Percentiles rank a stretch among this genome's conserved stretches.
phyloP scores from a whole-genome alignment of 2,888 invertebrate genomes.

The Athalia circularis region DNA sequence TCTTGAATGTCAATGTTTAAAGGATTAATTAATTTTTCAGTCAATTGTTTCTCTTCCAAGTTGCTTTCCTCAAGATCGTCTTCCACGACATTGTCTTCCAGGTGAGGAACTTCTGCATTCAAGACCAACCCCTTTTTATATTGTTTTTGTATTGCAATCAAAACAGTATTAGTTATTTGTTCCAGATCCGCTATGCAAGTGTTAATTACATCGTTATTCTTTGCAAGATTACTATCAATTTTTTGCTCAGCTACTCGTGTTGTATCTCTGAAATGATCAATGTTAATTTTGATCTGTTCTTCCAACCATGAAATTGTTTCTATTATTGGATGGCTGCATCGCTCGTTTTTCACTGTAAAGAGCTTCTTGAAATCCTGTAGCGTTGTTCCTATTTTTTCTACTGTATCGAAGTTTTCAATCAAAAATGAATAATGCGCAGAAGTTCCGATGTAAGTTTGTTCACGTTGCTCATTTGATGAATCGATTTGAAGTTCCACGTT shows the following conservation, averaged over 20 bases:
- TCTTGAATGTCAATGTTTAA: constrained; percentile 79
- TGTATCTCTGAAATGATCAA: constrained; percentile 60
- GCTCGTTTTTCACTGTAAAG: constrained; percentile 52
- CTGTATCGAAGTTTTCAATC: constrained; percentile 52
- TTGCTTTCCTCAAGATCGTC: constrained; percentile 76
- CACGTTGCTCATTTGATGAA: not conserved
- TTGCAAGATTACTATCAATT: constrained; percentile 68
- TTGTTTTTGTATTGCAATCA: constrained; percentile 78
- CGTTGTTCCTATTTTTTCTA: constrained; percentile 52
- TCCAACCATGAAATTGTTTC: constrained; percentile 59
- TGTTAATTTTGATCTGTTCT: constrained; percentile 51
- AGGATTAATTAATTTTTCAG: constrained; percentile 79
- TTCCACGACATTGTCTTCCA: constrained; percentile 66
- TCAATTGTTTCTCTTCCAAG: constrained; percentile 81
- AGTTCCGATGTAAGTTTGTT: constrained; percentile 54
- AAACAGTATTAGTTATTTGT: constrained; percentile 75
- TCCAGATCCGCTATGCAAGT: constrained; percentile 68
- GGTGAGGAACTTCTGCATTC: constrained; percentile 70
- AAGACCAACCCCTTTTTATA: constrained; percentile 75
- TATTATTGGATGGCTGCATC: constrained; percentile 64
- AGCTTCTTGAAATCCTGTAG: constrained; percentile 52
- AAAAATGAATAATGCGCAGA: constrained; percentile 59
- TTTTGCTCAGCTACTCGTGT: constrained; percentile 69
- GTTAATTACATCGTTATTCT: constrained; percentile 61
- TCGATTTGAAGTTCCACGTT: constrained; percentile 37